Base-by-base conservation (phyloP, 2,888 invertebrate genomes). In the Drosophila mayaguana region DNA sequence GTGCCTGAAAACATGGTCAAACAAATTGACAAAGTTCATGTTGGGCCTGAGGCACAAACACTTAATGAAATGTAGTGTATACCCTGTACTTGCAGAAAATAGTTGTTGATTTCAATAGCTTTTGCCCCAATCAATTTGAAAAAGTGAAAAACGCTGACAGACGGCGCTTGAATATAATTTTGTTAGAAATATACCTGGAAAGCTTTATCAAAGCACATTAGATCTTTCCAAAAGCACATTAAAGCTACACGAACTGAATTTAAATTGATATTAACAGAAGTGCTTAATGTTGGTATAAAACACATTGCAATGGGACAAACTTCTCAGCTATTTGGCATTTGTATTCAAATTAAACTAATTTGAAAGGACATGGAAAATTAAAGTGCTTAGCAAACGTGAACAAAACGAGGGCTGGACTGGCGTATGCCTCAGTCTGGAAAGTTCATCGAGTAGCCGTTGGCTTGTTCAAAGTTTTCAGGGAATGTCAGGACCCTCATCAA, bases 1-100 rank as follows among this genome's bases (percentile, higher is more conserved):
- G 57, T 40, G 60, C 28, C 50, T 32, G 11, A 63, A 69, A 63
- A 69, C 59, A 68, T 68, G 54, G n/a, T 18, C 77, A 20, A 72
- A 68, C 72, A 68, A 77, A 67, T 68, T 64, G 67, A 12, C 40
- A 68, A 69, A 72, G 72, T 77, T 76, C 68, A 53, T 51, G 42
- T 48, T 62, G 53, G 40, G 18, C 48, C 14, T 32, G 36, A 14
- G 50, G 38, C 25, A 22, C 20, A 32, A 48, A 11, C 64, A 48
- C 43, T 43, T 51, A 14, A 34, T 48, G 8, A 18, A n/a, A 22
- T 12, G 3, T 18, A n/a, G 28, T 12, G 14, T 2, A 18, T 18
- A 14, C 8, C 12, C 48, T 50, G 18, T n/a, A 18, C 18, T 12
- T 12, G 6, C 32, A 12, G 3, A 12, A 14, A 48, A 40, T 43